Base-by-base conservation (phyloP, 2,797 vertebrate species). In the Manis javanica region DNA sequence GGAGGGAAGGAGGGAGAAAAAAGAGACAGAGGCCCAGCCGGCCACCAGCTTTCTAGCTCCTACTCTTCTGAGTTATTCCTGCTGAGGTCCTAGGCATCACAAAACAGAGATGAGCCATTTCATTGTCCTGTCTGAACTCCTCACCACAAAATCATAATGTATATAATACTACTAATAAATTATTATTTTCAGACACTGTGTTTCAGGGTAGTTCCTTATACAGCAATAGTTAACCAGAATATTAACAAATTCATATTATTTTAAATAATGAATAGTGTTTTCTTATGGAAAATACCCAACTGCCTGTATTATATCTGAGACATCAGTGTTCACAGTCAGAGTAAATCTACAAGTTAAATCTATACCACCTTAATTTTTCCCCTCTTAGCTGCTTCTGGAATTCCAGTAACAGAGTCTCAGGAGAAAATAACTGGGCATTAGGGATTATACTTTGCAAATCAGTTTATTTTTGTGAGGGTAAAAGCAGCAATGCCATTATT, bases 401-500 rank as follows among this genome's bases (percentile, higher is more conserved):
- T 87, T 85, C 63, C 0, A 89, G 39, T 34, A 7, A 71, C 31
- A 92, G 68, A 91, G 26, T 59, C 31, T 83, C 31, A 72, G 79
- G 53, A 75, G 74, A 46, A 82, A 75, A 86, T 59, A 74, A 39
- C 18, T 46, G 46, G 51, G 19, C 16, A 55, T 59, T 61, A 88
- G 39, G 46, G 57, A 34, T 63, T 87, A 53, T 26, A n/a, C 59
- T 82, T 96, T 92, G 29, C 29, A 82, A 95, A 90, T 51, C 59
- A 95, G 74, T 26, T 86, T 87, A 53, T 72, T 88, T 89, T 85
- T 93, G 46, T 91, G 29, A 59, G 31, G 57, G 57, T n/a, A 78
- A 95, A 96, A 86, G 37, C 23, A 77, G 61, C 61, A 83, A 55
- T 69, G 31, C 75, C 14, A 23, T 95, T 94, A 66, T 79, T 87